Base-by-base conservation (phyloP, 1,140 invertebrate genomes). In the Eufriesea mexicana region DNA sequence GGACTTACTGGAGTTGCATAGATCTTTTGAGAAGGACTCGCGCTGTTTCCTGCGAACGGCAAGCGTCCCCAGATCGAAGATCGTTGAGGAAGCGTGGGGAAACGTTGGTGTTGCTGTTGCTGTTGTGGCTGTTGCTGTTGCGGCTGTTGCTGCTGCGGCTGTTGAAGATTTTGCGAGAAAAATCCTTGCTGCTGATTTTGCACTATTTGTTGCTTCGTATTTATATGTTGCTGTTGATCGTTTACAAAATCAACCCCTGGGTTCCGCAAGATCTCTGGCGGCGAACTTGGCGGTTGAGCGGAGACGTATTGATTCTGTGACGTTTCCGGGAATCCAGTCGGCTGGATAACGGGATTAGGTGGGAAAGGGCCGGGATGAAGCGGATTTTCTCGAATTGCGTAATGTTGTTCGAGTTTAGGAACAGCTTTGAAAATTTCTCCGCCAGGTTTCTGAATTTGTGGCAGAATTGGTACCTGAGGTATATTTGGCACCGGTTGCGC, bases 381-480 rank as follows among this genome's bases (percentile, higher is more conserved):
- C 14, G 93, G 94, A 84, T 95, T 94, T 81, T 94, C 94, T 71
- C 92, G 86, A n/a, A 94, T 93, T 0, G 94, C 89, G 35, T 92
- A 96, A 90, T 97, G 97, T 86, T 97, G 96, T 92, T 97, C 97
- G 79, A 96, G 96, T 93, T 96, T 97, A 12, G 97, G 96, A 76
- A 97, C 95, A 49, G 97, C 95, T 82, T 96, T 95, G n/a, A 97
- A 95, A 61, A 97, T 93, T 93, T 97, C 96, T 23, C 96, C 96
- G 7, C 94, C 95, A 5, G 95, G 94, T 62, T 95, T 95, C 85
- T 94, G 94, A 16, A 93, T 92, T 86, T 94, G 93, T 78, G 90
- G 87, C 77, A 90, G 90, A 12, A 90, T 86, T 47, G 91, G 90
- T 68, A 91, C 86, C 57, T 91, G 91, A 42, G 89, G 87, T 61